Base-by-base conservation (phyloP, 2,888 invertebrate genomes). In the Suillia variegata region DNA sequence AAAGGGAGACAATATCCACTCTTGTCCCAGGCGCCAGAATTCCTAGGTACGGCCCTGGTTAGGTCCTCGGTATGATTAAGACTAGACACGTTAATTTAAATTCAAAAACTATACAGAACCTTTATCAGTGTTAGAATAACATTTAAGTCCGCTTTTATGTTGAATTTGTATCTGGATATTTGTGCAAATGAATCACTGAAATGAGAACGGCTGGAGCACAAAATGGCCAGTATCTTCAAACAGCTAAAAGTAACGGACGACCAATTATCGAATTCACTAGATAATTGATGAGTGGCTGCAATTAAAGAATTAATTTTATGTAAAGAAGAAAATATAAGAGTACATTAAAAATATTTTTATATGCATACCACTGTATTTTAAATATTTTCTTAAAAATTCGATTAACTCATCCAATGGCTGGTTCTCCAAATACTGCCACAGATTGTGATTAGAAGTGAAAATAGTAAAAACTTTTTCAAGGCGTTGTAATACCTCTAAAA, bases 351-450 rank as follows among this genome's bases (percentile, higher is more conserved):
- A 26, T 17, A 26, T 20, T 34, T 33, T 21, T 8, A 21, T 47
- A n/a, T 21, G 18, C 49, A 57, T 71, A 79, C 80, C 71, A 55
- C 70, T 64, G 0, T 66, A 54, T 21, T 68, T 71, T 0, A 79
- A 65, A 1, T 68, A 54, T 3, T 55, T 52, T 17, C 70, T 73
- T 33, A 70, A 62, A 45, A 80, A 80, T 5, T 63, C 66, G 15
- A 80, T 63, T 49, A 78, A 54, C 70, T 78, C 76, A 21, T 78
- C 76, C 20, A 77, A 66, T 0, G 74, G 75, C 53, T 79, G 76
- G 4, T 66, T 67, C 5, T 73, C 74, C 47, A 80, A 50, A 55
- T 75, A 78, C 2, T 64, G 57, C 5, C 72, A 54, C 1, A 80
- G 66, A 10, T 63, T 56, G 0, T 21, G 34, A 61, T 70, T 71